phyloP scores from a whole-genome alignment of 1,140 invertebrate species.

The Doryteuthis pealeii region DNA sequence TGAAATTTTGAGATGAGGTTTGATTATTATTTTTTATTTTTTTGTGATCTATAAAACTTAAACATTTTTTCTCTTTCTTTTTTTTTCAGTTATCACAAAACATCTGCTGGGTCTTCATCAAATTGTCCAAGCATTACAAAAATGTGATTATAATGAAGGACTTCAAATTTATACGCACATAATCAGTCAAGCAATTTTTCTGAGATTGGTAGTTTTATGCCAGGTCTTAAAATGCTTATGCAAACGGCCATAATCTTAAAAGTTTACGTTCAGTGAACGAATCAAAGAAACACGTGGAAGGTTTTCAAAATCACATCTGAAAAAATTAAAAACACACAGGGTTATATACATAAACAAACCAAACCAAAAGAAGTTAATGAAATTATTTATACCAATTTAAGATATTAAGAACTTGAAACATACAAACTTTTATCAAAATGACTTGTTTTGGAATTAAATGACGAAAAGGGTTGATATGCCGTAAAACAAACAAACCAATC shows the following conservation, averaged over 20 bases:
- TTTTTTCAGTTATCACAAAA: conserved; percentile 73
- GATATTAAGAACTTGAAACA: too few species aligned
- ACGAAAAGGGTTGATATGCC: too few species aligned
- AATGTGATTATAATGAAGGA: conserved; percentile 73
- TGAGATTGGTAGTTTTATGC: conserved; percentile 86
- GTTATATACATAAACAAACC: too few species aligned
- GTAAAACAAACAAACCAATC: too few species aligned
- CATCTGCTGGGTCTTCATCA: conserved; percentile 76
- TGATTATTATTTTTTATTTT: not conserved
- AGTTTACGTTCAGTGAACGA: conserved; percentile 45
- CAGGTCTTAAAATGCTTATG: conserved; percentile 83
- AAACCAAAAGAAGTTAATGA: too few species aligned
- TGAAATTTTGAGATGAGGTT: too few species aligned
- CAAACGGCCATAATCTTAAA: conserved; percentile 77
- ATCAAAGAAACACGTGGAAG: too few species aligned
- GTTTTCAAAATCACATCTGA: too few species aligned
- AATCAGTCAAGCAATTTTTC: conserved; percentile 83
- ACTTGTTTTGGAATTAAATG: too few species aligned
- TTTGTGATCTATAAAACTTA: not conserved
- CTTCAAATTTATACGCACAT: conserved; percentile 74
- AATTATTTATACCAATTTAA: too few species aligned
- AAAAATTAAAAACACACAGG: too few species aligned
- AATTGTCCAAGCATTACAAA: conserved; percentile 73
- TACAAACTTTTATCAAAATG: too few species aligned
- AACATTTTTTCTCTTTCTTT: conserved; percentile 15